Evolutionary conservation across 2,888 invertebrate genomes (phyloP), one percentile per base, ranked within the genome.

Genomic region (Lithophane leautieri): DNA sequence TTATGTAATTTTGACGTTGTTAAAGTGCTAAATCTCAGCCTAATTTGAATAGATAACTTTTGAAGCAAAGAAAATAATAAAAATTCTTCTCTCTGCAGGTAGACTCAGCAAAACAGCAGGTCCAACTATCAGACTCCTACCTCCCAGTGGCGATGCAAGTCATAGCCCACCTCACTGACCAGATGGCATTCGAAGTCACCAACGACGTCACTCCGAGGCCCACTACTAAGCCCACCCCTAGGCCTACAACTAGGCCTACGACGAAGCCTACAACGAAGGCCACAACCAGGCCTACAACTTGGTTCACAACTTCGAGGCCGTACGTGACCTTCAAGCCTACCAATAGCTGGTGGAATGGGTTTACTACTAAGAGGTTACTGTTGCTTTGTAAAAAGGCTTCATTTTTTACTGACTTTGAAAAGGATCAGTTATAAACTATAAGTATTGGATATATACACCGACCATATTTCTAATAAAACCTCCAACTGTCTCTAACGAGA

Each of bases 81-180:
- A 19, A 1, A n/a, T 19, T 54, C 0, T 22, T 40, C 42, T 40
- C 11, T 47, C 91, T 92, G n/a, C 94, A 97, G 96, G 94, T 95
- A 2, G 85, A 92, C 16, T 88, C 94, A 79, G 94, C 91, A 0
- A 92, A 97, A 79, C 96, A 95, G 78, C 93, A 95, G 68, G 96
- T 97, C 4, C 92, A 96, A 70, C 96, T 97, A 28, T 96, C 97
- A 0, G 96, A 97, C 85, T 97, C 97, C 4, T 97, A 97, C 91
- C 95, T 98, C 0, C 98, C 98, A 1, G 97, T 97, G 0, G 97
- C 97, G 0, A 97, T 98, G 97, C 98, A 98, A 91, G 96, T 97
- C 63, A 97, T 97, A 73, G 97, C 97, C 0, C 97, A 97, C 85
- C 92, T 97, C 34, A 97, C 97, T 0, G 97, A 97, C 90, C 95